Evolutionary conservation across 2,113 vertebrate genomes (phyloP).

Genomic region (Festucalex cinctus): DNA sequence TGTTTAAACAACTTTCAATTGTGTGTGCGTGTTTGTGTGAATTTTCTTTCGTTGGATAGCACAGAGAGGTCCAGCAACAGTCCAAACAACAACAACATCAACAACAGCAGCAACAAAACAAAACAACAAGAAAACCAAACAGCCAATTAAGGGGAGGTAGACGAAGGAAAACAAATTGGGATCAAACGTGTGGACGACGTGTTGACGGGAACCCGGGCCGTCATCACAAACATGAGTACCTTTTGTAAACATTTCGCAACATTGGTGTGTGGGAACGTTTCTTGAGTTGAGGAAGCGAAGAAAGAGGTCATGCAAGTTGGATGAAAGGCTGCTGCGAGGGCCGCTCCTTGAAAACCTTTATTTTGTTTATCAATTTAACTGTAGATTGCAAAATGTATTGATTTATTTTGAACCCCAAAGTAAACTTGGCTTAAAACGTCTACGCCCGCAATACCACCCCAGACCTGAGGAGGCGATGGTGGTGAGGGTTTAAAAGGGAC

Average conservation of each 20-base stretch:
- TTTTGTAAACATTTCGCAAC: slow-evolving; percentile 43
- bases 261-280: neutral
- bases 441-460: neutral
- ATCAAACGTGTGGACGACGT: neutral
- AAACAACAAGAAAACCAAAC: slow-evolving; percentile 56
- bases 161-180: slow-evolving; percentile 45
- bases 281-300: neutral
- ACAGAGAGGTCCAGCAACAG: slow-evolving; percentile 81
- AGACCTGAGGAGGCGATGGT: neutral
- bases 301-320: slow-evolving; percentile 55
- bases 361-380: neutral
- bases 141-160: slow-evolving; percentile 56
- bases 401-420: neutral
- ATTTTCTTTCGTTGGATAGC: slow-evolving; percentile 72
- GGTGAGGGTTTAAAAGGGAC: neutral
- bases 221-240: slow-evolving; percentile 55
- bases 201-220: slow-evolving; percentile 25
- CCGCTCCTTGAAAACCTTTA: neutral
- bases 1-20: too few species aligned
- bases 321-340: slow-evolving; percentile 39
- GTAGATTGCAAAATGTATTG: neutral
- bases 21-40: too few species aligned
- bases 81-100: slow-evolving; percentile 80
- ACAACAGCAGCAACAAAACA: too few species aligned
- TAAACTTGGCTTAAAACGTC: too few species aligned